A percentile compares a stretch with the other conserved stretches of the same genome.
Evolutionary conservation across 2,888 invertebrate species (phyloP).

Genomic region (Caenorhabditis becei): DNA sequence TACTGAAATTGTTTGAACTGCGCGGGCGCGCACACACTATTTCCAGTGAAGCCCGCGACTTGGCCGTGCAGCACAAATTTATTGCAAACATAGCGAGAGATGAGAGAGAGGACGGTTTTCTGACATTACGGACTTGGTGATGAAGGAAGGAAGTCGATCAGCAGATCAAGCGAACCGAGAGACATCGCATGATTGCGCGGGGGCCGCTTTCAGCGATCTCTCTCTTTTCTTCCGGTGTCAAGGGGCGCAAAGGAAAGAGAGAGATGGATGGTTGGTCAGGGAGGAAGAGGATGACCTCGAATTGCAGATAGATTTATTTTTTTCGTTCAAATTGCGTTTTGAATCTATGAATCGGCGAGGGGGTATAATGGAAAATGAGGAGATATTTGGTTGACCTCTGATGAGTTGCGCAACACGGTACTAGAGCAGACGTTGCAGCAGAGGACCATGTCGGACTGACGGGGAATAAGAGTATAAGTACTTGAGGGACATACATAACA

Average conservation of each 20-base stretch:
- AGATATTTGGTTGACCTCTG: not conserved
- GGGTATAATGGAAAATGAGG: not conserved
- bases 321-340: no score
- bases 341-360: no score
- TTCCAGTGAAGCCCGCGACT: constrained; percentile 1
- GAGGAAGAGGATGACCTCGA: constrained; percentile 3
- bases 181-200: not conserved
- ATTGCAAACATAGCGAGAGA: constrained; percentile 6
- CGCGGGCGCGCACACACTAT: constrained; percentile 7
- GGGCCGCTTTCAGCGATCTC: not conserved
- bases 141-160: not conserved
- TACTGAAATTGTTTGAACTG: constrained; percentile 54
- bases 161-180: constrained; percentile 34
- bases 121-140: constrained; percentile 10
- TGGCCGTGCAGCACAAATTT: constrained; percentile 1
- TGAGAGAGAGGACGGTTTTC: not conserved
- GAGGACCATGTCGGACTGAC: no score
- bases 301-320: constrained; percentile 19
- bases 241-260: not conserved
- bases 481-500: no score
- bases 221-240: not conserved
- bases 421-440: not conserved
- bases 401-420: not conserved
- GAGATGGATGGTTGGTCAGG: not conserved
- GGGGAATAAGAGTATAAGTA: no score